Evolutionary conservation across 2,888 invertebrate genomes (phyloP), one percentile per base, ranked within the genome.

Genomic region (Orgyia antiqua): DNA sequence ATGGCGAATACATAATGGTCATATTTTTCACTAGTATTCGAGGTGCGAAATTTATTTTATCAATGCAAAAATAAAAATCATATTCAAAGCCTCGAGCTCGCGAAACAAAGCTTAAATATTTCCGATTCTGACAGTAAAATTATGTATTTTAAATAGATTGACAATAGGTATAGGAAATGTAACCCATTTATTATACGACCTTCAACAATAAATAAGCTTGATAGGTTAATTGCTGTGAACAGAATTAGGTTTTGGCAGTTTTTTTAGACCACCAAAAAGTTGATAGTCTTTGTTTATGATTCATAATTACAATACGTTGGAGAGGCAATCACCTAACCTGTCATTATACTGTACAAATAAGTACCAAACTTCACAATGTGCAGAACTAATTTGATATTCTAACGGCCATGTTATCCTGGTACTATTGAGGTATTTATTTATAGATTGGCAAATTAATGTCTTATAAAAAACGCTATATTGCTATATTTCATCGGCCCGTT

Each of bases 331-430:
- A 75, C 68, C 66, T 33, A 71, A 71, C 83, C 83, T 68, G 70
- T 82, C 76, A 84, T 84, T 86, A 84, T 68, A 58, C 58, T 78
- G 69, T 75, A 67, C 78, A 83, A 83, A 83, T 83, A 86, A 79
- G 75, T 74, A 73, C 69, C 72, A 72, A 69, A 68, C 58, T 68
- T 66, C 63, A 58, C 54, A 59, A 63, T 64, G 69, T 66, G 67
- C 51, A 56, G 46, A 64, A 53, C 57, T 68, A 72, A 79, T 72
- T 63, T 48, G 68, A 64, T 68, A 68, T 59, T 64, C 61, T 60
- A 49, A 46, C 60, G 51, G 53, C 42, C 49, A 54, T 58, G 56
- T 56, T 61, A 47, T 52, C 57, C 61, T 52, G 57, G 38, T 51
- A 53, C 51, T 42, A 52, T 60, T 66, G 58, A 56, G 58, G 48